A percentile compares a stretch with the other conserved stretches of the same genome.
phyloP scores from a whole-genome alignment of 2,797 vertebrate species.

The Anabas testudineus region DNA sequence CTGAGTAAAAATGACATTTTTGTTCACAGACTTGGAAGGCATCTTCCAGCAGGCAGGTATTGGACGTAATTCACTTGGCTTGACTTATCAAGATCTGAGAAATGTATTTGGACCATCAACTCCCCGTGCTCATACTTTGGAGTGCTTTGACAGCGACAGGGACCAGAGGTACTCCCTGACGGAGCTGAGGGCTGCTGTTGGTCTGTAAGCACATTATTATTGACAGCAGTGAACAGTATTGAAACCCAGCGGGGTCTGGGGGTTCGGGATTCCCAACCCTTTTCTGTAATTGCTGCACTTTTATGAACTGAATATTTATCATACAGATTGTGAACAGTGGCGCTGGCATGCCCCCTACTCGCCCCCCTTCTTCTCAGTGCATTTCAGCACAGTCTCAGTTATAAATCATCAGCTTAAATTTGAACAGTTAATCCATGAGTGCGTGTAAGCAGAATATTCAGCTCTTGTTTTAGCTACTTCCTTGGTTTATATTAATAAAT shows the following conservation, averaged over 20 bases:
- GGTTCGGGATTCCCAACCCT: slow-evolving; percentile 24
- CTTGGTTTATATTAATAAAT: slow-evolving; percentile 28
- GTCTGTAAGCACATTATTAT: slow-evolving; percentile 68
- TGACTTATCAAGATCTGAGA: slow-evolving; percentile 72
- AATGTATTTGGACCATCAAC: slow-evolving; percentile 59
- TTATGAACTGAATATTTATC: slow-evolving; percentile 76
- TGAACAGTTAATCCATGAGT: slow-evolving; percentile 22
- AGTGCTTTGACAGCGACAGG: slow-evolving; percentile 75
- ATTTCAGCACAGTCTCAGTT: slow-evolving; percentile 25
- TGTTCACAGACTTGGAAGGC: slow-evolving; percentile 74
- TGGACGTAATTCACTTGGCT: slow-evolving; percentile 42
- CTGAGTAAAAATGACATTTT: not conserved
- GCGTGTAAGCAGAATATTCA: slow-evolving; percentile 35
- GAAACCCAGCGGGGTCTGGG: slow-evolving; percentile 53
- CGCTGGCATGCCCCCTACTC: slow-evolving; percentile 62
- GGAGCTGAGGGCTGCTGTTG: slow-evolving; percentile 77
- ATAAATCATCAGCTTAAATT: slow-evolving; percentile 36
- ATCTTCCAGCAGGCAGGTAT: slow-evolving; percentile 58
- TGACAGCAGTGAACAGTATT: slow-evolving; percentile 73
- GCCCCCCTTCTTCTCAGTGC: not conserved
- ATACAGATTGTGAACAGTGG: slow-evolving; percentile 65
- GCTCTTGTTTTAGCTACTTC: slow-evolving; percentile 50
- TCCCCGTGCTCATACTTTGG: slow-evolving; percentile 58
- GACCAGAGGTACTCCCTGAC: slow-evolving; percentile 75
- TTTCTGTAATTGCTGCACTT: slow-evolving; percentile 78